Percentiles rank a stretch among this genome's conserved stretches.
Evolutionary conservation across 2,797 vertebrate genomes (phyloP).

Genomic region (Manis javanica): DNA sequence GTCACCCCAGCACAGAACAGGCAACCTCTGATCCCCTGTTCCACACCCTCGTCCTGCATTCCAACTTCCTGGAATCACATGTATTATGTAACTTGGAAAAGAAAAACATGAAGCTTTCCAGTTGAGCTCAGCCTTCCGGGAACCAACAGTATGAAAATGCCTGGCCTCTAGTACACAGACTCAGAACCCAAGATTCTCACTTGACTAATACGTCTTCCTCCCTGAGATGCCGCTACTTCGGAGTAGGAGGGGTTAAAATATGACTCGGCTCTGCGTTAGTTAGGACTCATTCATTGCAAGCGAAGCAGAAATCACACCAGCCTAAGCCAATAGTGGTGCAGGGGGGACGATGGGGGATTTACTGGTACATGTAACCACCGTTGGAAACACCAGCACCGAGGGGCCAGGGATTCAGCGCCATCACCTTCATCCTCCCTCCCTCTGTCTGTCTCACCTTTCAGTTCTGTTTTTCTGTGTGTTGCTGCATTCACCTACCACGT

Average conservation of each 20-base stretch:
- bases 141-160: neutral
- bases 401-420: no score
- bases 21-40: no score
- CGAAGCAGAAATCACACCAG: neutral
- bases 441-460: no score
- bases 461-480: no score
- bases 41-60: neutral
- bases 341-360: no score
- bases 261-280: neutral
- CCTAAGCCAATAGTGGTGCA: neutral
- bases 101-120: neutral
- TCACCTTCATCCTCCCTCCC: no score
- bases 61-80: neutral
- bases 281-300: neutral
- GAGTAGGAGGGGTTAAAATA: neutral
- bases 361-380: no score
- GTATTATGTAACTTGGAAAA: conserved; percentile 34
- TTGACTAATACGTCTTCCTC: neutral
- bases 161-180: neutral
- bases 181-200: neutral
- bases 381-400: no score
- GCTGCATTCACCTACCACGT: no score
- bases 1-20: neutral
- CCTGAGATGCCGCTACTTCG: neutral
- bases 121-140: neutral